These are phyloP conservation scores for Drosophila borealis DNA, from an alignment of 2,888 invertebrate genomes.

Conservation along the genomic window DNA sequence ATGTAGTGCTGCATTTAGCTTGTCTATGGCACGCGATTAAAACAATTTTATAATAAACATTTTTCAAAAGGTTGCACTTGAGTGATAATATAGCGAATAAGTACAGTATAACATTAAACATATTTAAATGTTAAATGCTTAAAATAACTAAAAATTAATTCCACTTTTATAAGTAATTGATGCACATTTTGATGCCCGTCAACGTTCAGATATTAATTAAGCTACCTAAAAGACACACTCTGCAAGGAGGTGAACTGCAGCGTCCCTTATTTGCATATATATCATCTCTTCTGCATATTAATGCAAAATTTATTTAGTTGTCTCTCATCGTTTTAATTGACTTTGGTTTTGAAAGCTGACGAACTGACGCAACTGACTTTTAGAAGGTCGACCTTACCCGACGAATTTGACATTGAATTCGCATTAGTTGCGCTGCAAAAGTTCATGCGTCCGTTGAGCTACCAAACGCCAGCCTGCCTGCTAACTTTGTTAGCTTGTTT, in stretches of 20 bases:
- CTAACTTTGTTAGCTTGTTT: constrained; percentile 55
- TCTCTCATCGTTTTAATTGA: constrained; percentile 67
- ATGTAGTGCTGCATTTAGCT: constrained; percentile 23
- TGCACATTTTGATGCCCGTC: no score
- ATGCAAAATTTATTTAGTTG: constrained; percentile 63
- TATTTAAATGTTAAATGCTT: no score
- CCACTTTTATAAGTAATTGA: no score
- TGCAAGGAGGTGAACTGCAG: constrained; percentile 20
- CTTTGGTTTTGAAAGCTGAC: constrained; percentile 49
- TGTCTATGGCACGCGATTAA: constrained; percentile 20
- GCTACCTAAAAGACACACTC: no score
- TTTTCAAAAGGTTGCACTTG: no score
- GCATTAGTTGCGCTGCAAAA: constrained; percentile 72
- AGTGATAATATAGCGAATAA: no score
- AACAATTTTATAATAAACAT: no score
- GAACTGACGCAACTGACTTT: constrained; percentile 13
- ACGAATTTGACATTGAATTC: constrained; percentile 67
- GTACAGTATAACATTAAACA: no score
- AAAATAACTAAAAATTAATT: no score
- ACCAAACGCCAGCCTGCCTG: constrained; percentile 30
- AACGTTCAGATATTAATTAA: no score
- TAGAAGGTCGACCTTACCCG: constrained; percentile 44
- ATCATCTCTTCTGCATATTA: constrained; percentile 58
- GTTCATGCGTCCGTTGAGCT: constrained; percentile 68
- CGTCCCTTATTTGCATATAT: constrained; percentile 42